Conservation (phyloP, 2,888 invertebrate genomes). For the Drosophila sordidula region DNA sequence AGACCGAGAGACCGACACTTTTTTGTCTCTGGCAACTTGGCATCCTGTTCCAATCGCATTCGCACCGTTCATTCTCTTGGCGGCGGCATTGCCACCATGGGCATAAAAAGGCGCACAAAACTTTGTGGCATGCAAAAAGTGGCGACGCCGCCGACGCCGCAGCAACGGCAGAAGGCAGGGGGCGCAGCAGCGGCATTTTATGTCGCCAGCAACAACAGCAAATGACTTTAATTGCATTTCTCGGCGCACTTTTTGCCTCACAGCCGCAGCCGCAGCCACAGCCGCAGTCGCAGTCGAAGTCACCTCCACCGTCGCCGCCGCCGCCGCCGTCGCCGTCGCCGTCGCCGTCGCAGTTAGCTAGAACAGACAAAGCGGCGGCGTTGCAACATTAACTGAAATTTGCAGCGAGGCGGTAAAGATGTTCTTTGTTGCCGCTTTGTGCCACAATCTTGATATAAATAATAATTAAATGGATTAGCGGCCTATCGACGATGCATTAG, state of each 20-base stretch:
- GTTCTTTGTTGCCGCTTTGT: conserved; percentile 45
- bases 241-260: conserved; percentile 72
- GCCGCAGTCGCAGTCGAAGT: conserved; percentile 10
- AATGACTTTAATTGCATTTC: conserved; percentile 84
- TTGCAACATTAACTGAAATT: conserved; percentile 58
- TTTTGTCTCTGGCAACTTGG: conserved; percentile 60
- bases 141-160: conserved; percentile 72
- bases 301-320: neutral
- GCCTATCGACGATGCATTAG: conserved; percentile 69
- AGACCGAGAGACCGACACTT: conserved; percentile 29
- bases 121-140: conserved; percentile 81
- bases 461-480: conserved; percentile 79
- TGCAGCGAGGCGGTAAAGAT: conserved; percentile 27
- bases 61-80: conserved; percentile 65
- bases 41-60: conserved; percentile 72
- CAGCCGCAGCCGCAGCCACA: conserved; percentile 16
- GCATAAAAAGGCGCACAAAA: conserved; percentile 75
- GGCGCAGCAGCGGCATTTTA: conserved; percentile 72
- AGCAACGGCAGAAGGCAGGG: conserved; percentile 42
- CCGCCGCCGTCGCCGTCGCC: conserved; percentile 7
- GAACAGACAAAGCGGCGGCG: conserved; percentile 74
- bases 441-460: conserved; percentile 74
- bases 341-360: conserved; percentile 26
- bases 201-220: conserved; percentile 81
- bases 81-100: conserved; percentile 56